Conservation (phyloP, 2,797 vertebrate species). For the Vipera latastei region DNA sequence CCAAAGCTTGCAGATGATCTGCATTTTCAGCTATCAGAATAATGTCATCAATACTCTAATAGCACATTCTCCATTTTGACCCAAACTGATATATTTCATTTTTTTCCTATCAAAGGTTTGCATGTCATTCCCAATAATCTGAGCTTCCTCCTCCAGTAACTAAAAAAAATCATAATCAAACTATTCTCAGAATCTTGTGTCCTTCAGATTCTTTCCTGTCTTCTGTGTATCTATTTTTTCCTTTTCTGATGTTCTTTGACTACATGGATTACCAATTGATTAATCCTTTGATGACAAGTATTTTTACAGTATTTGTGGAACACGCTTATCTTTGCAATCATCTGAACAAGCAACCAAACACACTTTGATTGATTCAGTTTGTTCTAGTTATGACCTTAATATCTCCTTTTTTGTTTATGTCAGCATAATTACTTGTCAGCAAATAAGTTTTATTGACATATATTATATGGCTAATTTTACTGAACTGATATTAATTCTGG, state of each 20-base stretch:
- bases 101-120: neutral
- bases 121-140: neutral
- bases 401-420: neutral
- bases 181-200: neutral
- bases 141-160: neutral
- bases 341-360: neutral
- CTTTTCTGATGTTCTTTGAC: neutral
- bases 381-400: neutral
- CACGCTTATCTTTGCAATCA: neutral
- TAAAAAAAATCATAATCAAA: neutral
- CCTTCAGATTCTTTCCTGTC: neutral
- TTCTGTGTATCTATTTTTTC: neutral
- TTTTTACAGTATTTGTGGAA: neutral
- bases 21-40: neutral
- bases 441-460: neutral
- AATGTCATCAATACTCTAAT: neutral
- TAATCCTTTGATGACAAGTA: neutral
- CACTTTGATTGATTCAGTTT: neutral
- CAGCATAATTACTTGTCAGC: neutral
- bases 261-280: neutral
- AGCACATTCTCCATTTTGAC: neutral
- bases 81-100: neutral
- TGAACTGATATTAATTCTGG: neutral
- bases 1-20: neutral
- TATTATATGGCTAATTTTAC: neutral